Evolutionary conservation across 2,797 vertebrate genomes (phyloP).

Genomic region (Sphenopsis melanotis): DNA sequence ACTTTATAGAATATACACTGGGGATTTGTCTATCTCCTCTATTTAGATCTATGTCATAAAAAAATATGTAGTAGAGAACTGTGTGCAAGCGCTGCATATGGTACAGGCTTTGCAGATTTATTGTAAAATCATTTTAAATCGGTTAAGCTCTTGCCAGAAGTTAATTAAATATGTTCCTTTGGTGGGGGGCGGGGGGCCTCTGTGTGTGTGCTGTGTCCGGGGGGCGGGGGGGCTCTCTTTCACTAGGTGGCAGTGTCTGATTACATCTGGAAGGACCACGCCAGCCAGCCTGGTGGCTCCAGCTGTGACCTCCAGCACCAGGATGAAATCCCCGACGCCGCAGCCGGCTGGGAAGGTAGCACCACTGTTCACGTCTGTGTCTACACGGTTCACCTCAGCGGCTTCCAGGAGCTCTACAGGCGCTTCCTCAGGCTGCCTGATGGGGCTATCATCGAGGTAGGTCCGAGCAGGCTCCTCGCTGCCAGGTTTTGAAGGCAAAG

Average conservation of each 20-base stretch:
- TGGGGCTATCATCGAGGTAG: constrained; percentile 89
- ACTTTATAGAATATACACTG: constrained; percentile 74
- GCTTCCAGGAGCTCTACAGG: constrained; percentile 80
- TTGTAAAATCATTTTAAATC: constrained; percentile 70
- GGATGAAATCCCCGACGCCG: background rate
- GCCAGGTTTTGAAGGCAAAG: background rate
- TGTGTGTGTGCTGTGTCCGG: background rate
- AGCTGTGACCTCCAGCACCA: constrained; percentile 59
- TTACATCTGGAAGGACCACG: constrained; percentile 84
- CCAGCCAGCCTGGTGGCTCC: constrained; percentile 41
- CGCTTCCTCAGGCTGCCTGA: constrained; percentile 87
- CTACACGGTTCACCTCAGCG: constrained; percentile 83
- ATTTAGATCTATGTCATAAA: constrained; percentile 74
- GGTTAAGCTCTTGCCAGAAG: constrained; percentile 67
- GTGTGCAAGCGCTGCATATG: constrained; percentile 57
- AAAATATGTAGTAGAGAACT: constrained; percentile 50
- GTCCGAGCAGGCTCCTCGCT: background rate
- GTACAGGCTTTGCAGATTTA: constrained; percentile 67
- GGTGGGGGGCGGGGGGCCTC: background rate
- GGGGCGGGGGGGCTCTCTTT: constrained; percentile 49
- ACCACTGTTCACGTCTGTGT: constrained; percentile 80
- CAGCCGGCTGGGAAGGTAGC: constrained; percentile 31
- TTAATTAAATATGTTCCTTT: constrained; percentile 73
- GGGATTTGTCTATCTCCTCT: constrained; percentile 74
- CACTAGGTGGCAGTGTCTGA: constrained; percentile 91